phyloP scores from a whole-genome alignment of 2,888 invertebrate species.

The Amiota mariae region DNA sequence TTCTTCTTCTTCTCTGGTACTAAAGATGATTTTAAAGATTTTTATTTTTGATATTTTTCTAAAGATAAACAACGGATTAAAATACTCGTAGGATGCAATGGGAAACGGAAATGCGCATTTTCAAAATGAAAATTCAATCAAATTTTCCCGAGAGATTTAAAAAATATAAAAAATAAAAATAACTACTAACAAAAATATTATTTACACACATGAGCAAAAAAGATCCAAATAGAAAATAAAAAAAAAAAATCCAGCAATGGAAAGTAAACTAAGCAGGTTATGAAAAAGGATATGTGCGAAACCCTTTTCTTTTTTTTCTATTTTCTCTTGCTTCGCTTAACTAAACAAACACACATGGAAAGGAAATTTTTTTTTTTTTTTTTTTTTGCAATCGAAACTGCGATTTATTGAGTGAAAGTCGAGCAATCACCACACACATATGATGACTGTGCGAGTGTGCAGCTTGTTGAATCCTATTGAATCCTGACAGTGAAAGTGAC shows the following conservation, averaged over 20 bases:
- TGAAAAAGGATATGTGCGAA: conserved; percentile 9
- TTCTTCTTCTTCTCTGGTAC: background rate
- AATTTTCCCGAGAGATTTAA: conserved; percentile 62
- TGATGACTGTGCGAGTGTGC: background rate
- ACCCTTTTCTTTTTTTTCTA: conserved; percentile 15
- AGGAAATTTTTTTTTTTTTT: too few species aligned
- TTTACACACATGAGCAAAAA: conserved; percentile 26
- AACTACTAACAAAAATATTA: conserved; percentile 21
- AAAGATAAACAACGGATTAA: conserved; percentile 58
- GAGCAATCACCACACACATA: background rate
- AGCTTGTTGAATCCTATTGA: background rate
- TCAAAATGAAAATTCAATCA: conserved; percentile 60
- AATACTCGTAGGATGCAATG: conserved; percentile 20
- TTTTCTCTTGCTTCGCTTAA: conserved; percentile 3
- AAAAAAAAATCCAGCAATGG: background rate
- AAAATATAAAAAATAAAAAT: background rate
- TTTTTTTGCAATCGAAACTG: conserved; percentile 26
- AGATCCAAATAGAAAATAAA: conserved; percentile 1
- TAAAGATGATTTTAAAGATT: conserved; percentile 58
- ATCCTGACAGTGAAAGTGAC: conserved; percentile 49
- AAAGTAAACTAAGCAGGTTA: too few species aligned
- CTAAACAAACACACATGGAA: conserved; percentile 7
- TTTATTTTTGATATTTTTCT: conserved; percentile 53
- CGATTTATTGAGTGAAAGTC: background rate
- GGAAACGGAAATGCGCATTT: conserved; percentile 57